Conservation (phyloP, 2,888 invertebrate genomes). For the Digitonthophagus gazella region DNA sequence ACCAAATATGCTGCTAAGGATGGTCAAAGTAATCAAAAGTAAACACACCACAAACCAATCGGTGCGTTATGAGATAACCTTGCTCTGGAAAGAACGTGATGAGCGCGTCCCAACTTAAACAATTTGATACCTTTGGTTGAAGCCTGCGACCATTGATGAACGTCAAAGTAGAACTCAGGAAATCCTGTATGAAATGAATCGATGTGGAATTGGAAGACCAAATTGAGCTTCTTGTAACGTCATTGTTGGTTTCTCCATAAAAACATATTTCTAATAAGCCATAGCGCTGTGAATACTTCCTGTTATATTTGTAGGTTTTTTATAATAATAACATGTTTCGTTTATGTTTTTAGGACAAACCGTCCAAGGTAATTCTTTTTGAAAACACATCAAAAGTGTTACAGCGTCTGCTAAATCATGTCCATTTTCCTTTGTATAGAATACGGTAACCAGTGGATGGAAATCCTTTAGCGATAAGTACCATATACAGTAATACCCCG, state of each 20-base stretch:
- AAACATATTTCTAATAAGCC: slow-evolving; percentile 20
- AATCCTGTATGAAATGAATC: slow-evolving; percentile 20
- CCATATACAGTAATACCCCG: slow-evolving; percentile 23
- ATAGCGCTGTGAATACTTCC: too few species aligned
- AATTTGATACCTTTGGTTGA: slow-evolving; percentile 7
- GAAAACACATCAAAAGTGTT: slow-evolving; percentile 17
- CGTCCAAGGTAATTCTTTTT: slow-evolving; percentile 20
- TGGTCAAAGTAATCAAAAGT: slow-evolving; percentile 18
- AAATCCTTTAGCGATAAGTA: slow-evolving; percentile 19
- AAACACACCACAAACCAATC: slow-evolving; percentile 24
- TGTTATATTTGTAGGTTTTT: background rate
- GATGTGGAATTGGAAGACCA: slow-evolving; percentile 4
- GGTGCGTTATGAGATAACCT: slow-evolving; percentile 23
- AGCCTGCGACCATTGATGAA: slow-evolving; percentile 26
- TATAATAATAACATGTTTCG: slow-evolving; percentile 9
- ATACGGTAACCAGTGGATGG: slow-evolving; percentile 9
- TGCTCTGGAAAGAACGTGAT: slow-evolving; percentile 26
- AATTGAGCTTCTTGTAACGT: background rate
- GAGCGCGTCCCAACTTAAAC: slow-evolving; percentile 20
- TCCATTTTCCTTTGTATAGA: slow-evolving; percentile 6
- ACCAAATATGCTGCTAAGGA: too few species aligned
- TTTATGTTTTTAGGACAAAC: too few species aligned
- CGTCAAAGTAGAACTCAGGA: slow-evolving; percentile 7
- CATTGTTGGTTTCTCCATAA: slow-evolving; percentile 16
- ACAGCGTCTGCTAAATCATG: slow-evolving; percentile 15